Evolutionary conservation across 2,888 invertebrate species (phyloP).

Genomic region (Hartigia nigra): DNA sequence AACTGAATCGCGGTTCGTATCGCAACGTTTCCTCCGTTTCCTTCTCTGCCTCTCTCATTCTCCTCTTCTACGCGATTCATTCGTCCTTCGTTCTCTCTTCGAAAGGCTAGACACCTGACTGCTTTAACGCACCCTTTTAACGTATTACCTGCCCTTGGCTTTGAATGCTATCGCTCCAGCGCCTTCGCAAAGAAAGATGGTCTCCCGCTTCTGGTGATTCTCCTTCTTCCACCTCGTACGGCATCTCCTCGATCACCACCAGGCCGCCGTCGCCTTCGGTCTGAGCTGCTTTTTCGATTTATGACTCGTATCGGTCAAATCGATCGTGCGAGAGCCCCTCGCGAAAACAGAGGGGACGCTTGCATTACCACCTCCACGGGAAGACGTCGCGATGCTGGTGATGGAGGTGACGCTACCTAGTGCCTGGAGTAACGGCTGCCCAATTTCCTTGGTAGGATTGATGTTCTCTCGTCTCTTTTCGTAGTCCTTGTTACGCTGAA

Average conservation of each 20-base stretch:
- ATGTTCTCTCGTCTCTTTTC: not conserved
- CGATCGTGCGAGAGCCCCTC: not conserved
- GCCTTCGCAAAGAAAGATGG: conserved; percentile 24
- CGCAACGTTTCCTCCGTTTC: conserved; percentile 48
- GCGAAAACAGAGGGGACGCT: not conserved
- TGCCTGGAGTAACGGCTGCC: not conserved
- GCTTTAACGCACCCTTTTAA: conserved; percentile 43
- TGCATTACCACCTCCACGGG: not conserved
- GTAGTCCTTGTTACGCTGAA: not conserved
- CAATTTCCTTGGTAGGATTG: not conserved
- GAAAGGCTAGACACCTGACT: conserved; percentile 39
- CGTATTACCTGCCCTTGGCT: conserved; percentile 40
- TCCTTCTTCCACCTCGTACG: not conserved
- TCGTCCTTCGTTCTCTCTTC: conserved; percentile 12
- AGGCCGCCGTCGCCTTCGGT: not conserved
- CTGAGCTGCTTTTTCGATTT: not conserved
- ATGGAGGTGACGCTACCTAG: not conserved
- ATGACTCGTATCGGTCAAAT: not conserved
- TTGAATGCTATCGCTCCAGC: conserved; percentile 43
- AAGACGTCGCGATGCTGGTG: not conserved
- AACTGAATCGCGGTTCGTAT: conserved; percentile 35
- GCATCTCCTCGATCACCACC: not conserved
- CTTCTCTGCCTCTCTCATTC: not conserved
- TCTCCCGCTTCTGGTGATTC: conserved; percentile 6
- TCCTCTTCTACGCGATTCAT: not conserved